A percentile compares a stretch with the other conserved stretches of the same genome.
These are phyloP conservation scores for Corynorhinus townsendii DNA, from an alignment of 2,113 vertebrate genomes.

Conservation along the genomic window DNA sequence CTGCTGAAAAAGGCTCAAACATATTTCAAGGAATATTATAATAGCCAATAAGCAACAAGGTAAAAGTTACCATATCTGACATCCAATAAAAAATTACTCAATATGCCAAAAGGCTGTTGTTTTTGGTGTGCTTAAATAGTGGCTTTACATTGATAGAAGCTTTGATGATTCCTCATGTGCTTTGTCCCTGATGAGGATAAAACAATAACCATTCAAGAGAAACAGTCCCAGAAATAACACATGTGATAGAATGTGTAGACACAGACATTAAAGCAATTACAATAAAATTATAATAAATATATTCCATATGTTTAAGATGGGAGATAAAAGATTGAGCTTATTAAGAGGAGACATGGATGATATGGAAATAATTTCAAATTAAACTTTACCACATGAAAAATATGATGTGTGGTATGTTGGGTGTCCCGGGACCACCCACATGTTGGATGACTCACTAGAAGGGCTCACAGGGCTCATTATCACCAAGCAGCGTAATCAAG, in stretches of 20 bases:
- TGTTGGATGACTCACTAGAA: background rate
- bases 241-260: background rate
- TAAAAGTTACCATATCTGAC: background rate
- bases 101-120: background rate
- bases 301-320: background rate
- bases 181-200: background rate
- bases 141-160: background rate
- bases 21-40: background rate
- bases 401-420: background rate
- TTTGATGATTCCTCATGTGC: background rate
- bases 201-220: background rate
- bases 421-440: background rate
- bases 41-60: background rate
- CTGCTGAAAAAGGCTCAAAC: background rate
- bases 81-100: background rate
- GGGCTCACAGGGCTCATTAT: background rate
- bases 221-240: conserved; percentile 1
- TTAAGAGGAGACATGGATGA: background rate
- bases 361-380: background rate
- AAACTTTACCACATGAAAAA: background rate
- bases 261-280: background rate
- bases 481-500: background rate
- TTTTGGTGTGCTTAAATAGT: background rate
- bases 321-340: background rate
- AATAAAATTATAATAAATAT: background rate